These are phyloP conservation scores for Protobothrops mucrosquamatus DNA, from an alignment of 2,113 vertebrate genomes.

Conservation along the genomic window DNA sequence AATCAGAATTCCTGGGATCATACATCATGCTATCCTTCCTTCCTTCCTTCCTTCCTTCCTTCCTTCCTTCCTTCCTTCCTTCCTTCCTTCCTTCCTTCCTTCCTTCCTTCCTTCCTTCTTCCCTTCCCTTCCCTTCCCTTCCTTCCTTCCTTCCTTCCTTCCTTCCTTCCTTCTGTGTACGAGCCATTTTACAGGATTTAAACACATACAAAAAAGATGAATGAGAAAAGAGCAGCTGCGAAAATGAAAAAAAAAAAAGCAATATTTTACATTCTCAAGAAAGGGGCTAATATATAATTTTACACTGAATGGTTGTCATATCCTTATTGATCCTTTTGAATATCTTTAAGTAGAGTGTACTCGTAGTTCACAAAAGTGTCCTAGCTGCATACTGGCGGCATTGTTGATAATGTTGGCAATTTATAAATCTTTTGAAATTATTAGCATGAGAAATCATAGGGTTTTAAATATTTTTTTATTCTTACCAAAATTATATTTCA, in stretches of 20 bases:
- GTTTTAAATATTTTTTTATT: background rate
- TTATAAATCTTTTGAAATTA: background rate
- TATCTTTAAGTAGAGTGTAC: background rate
- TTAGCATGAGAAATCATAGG: background rate
- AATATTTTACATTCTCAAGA: background rate
- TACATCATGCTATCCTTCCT: background rate
- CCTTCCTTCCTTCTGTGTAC: background rate
- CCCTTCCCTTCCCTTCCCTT: no score
- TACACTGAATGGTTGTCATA: background rate
- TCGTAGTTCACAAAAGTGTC: background rate
- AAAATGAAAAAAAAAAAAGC: background rate
- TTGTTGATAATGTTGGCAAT: background rate
- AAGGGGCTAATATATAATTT: background rate
- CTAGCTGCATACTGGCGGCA: background rate
- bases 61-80: background rate
- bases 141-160: background rate
- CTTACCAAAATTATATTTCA: background rate
- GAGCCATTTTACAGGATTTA: background rate
- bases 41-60: no score
- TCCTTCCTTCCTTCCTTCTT: no score
- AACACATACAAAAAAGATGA: background rate
- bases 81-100: no score
- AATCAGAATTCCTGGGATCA: background rate
- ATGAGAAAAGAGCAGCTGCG: background rate
- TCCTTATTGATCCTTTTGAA: background rate